These are phyloP conservation scores for Zootermopsis nevadensis DNA, from an alignment of 2,888 invertebrate species.

Conservation along the genomic window DNA sequence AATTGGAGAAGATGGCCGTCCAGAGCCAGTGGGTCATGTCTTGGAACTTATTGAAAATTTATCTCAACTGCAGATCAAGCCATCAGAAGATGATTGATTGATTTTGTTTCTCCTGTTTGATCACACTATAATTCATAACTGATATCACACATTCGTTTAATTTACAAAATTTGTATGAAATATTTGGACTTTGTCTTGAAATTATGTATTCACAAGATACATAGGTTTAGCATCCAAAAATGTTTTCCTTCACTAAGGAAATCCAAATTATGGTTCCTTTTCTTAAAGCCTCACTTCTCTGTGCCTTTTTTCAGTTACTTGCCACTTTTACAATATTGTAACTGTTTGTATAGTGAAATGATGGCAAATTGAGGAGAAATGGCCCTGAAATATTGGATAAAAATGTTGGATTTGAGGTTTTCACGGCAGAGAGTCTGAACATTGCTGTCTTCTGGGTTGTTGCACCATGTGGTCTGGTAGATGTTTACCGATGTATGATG, in stretches of 20 bases:
- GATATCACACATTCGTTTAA: not conserved
- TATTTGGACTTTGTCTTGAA: not conserved
- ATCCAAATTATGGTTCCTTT: not conserved
- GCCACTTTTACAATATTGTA: not conserved
- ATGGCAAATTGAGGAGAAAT: not conserved
- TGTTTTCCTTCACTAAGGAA: not conserved
- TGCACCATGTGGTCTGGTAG: too few species aligned
- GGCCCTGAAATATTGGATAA: not conserved
- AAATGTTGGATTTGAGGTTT: too few species aligned
- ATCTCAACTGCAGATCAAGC: slow-evolving; percentile 67
- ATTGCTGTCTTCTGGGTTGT: too few species aligned
- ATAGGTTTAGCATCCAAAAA: not conserved
- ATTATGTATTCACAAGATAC: not conserved
- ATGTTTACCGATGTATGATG: too few species aligned
- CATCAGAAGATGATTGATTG: slow-evolving; percentile 23
- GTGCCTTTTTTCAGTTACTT: not conserved
- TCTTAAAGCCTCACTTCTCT: not conserved
- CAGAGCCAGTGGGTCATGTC: slow-evolving; percentile 88
- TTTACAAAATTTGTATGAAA: not conserved
- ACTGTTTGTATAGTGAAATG: not conserved
- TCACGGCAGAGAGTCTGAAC: too few species aligned
- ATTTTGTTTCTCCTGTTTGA: not conserved
- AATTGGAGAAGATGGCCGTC: slow-evolving; percentile 90
- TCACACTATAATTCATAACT: not conserved
- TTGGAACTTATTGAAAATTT: slow-evolving; percentile 81